phyloP scores from a whole-genome alignment of 2,888 invertebrate species.

The Melinaea marsaeus region DNA sequence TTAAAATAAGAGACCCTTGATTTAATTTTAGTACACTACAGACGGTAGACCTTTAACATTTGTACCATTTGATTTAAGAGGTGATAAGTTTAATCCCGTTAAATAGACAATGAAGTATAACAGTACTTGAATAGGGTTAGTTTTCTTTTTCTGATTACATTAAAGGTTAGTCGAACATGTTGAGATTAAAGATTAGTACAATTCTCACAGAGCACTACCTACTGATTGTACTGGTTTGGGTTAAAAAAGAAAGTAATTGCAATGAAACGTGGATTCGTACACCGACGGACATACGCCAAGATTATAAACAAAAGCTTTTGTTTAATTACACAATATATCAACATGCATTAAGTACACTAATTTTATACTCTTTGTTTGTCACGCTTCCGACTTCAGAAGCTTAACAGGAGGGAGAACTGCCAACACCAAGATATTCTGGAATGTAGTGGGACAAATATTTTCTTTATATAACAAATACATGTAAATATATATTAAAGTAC shows the following conservation, averaged over 20 bases:
- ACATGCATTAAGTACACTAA: conserved; percentile 2
- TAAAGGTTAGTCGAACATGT: conserved; percentile 12
- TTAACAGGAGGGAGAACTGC: conserved; percentile 5
- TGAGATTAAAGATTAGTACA: conserved; percentile 20
- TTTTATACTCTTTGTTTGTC: conserved; percentile 3
- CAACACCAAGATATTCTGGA: neutral
- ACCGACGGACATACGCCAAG: neutral
- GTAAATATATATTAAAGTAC: neutral
- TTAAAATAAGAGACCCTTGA: neutral
- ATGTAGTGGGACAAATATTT: too few species aligned
- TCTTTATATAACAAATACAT: too few species aligned
- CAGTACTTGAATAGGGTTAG: neutral
- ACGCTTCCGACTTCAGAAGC: conserved; percentile 1
- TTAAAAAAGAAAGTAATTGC: conserved; percentile 6
- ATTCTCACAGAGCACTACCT: conserved; percentile 32
- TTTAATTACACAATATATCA: conserved; percentile 5
- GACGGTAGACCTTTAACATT: conserved; percentile 3
- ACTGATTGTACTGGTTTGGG: neutral
- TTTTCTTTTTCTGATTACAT: neutral
- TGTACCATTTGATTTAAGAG: neutral
- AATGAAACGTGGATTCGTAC: neutral
- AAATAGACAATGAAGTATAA: neutral
- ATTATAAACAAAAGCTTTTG: conserved; percentile 3
- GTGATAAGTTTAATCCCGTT: neutral
- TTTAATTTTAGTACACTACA: neutral